phyloP scores from a whole-genome alignment of 2,113 vertebrate species.

The Psephotus haematonotus region DNA sequence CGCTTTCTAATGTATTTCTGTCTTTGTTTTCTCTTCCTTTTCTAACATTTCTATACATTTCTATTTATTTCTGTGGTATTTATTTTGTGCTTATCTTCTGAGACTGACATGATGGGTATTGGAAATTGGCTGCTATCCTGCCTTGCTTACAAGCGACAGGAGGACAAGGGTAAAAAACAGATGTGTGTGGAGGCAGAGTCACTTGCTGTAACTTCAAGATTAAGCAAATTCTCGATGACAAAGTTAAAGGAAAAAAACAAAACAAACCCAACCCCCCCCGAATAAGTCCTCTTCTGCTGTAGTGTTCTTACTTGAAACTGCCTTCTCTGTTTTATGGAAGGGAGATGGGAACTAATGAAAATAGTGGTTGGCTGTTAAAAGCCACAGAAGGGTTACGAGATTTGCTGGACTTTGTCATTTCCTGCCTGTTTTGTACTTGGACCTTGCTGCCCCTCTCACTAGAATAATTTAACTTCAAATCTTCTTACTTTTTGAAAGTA shows the following conservation, averaged over 20 bases:
- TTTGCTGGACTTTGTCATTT: neutral
- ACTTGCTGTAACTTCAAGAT: neutral
- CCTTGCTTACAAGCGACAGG: neutral
- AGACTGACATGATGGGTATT: neutral
- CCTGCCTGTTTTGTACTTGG: neutral
- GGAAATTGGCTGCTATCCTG: neutral
- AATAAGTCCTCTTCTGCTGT: neutral
- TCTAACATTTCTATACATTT: neutral
- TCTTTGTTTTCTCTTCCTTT: neutral
- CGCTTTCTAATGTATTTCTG: neutral
- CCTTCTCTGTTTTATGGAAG: neutral
- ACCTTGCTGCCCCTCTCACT: neutral
- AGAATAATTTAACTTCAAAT: neutral
- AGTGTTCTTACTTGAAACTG: neutral
- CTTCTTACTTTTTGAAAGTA: neutral
- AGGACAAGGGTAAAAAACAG: rapidly evolving
- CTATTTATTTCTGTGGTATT: neutral
- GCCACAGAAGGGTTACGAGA: neutral
- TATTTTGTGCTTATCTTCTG: neutral
- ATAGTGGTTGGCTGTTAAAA: neutral
- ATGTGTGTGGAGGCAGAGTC: neutral
- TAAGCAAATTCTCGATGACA: neutral
- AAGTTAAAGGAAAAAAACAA: neutral
- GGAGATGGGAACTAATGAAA: neutral
- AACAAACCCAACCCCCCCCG: neutral